Conservation (phyloP, 2,797 vertebrate species). For the Limnodromus scolopaceus region DNA sequence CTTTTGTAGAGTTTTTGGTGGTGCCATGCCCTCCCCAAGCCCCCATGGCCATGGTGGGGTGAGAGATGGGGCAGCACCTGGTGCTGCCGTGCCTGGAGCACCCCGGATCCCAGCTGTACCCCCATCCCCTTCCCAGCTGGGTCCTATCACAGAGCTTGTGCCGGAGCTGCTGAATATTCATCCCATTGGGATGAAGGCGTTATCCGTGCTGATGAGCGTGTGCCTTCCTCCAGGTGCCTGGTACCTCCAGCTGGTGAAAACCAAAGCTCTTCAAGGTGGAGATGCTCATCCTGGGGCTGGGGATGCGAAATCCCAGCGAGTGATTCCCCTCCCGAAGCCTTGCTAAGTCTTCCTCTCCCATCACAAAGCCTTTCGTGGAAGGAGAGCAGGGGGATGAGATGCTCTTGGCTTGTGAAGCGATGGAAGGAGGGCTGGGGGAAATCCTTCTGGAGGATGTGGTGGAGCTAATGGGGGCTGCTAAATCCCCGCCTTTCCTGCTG, state of each 20-base stretch:
- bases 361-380: not conserved
- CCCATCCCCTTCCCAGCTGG: not conserved
- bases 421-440: not conserved
- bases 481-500: not conserved
- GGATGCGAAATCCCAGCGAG: not conserved
- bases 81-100: not conserved
- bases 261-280: not conserved
- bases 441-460: not conserved
- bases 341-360: not conserved
- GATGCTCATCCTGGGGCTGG: not conserved
- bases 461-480: not conserved
- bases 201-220: accelerated
- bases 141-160: accelerated
- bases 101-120: not conserved
- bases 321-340: not conserved
- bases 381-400: not conserved
- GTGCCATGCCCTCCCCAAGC: not conserved
- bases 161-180: not conserved
- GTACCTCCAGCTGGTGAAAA: not conserved
- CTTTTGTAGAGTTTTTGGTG: accelerated
- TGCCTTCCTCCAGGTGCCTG: not conserved
- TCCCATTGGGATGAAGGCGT: accelerated
- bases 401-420: accelerated
- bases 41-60: accelerated
- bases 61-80: not conserved